Evolutionary conservation across 2,113 vertebrate genomes (phyloP), one percentile per base, ranked within the genome.

Genomic region (Polypterus bichir): DNA sequence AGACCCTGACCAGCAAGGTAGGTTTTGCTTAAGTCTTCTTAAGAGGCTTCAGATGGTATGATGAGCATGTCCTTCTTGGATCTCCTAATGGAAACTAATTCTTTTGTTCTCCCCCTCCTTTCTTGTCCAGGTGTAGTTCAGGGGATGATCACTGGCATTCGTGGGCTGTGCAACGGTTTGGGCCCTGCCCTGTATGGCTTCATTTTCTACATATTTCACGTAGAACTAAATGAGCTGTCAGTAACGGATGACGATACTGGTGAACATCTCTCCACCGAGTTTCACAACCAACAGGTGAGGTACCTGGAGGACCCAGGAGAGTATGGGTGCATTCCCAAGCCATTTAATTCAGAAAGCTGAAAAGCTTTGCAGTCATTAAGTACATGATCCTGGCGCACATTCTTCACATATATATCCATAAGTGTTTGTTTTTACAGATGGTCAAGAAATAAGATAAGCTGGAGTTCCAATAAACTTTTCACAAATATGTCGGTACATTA

Each of bases 131-230:
- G 90, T 66, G 91, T 92, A 11, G 91, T 91, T 59, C 91, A 92
- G 72, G 91, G 91, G 7, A 92, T 92, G 91, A 82, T 92, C 72
- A 92, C 91, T 27, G 91, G 89, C 52, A 92, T 92, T 58, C 78
- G 91, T 59, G 91, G 91, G 3, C 61, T 92, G n/a, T 92, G 91
- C 68, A 92, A 89, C 49, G 91, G 91, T 27, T 78, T 92, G 63
- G 91, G 91, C 54, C 91, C 89, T 7, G 89, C 91, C 0, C 88
- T 92, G 6, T 92, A 92, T 68, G 89, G 89, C 3, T 92, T 92
- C 69, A 92, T 92, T 78, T 92, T 92, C 80, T 92, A 90, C 68
- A 92, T 92, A 61, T 92, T 92, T 70, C 91, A 92, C 0, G 91
- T 92, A 57, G 91, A 92, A 70, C 71, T 92, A 66, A 84, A 86